Evolutionary conservation across 1,140 invertebrate species (phyloP).

Genomic region (Drosophila varians): DNA sequence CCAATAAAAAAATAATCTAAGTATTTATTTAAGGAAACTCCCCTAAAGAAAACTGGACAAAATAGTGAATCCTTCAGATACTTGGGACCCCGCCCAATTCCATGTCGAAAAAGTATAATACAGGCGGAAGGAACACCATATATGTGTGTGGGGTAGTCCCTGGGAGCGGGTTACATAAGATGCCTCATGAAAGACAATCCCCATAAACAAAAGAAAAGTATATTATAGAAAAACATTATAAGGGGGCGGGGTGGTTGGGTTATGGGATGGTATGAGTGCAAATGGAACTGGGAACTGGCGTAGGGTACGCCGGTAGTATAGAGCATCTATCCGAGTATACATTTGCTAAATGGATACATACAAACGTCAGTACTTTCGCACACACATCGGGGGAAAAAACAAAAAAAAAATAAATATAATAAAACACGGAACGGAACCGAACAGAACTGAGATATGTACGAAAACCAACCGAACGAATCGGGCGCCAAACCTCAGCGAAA

Average conservation of each 20-base stretch:
- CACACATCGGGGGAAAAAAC: conserved; percentile 23
- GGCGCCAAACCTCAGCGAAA: conserved; percentile 67
- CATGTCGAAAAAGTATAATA: too few species aligned
- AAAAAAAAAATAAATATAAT: not conserved
- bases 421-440: conserved; percentile 54
- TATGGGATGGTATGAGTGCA: conserved; percentile 9
- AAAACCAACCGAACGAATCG: conserved; percentile 65
- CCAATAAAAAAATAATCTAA: too few species aligned
- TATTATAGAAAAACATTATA: conserved; percentile 28
- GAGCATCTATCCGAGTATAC: conserved; percentile 59
- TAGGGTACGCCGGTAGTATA: conserved; percentile 65
- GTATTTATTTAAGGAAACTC: too few species aligned
- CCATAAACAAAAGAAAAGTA: conserved; percentile 5
- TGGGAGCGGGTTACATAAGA: conserved; percentile 33
- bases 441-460: conserved; percentile 14
- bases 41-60: not conserved
- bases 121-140: conserved; percentile 3
- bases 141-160: conserved; percentile 33
- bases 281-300: conserved; percentile 13
- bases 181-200: conserved; percentile 20
- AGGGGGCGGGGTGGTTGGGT: not conserved
- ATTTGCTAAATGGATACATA: conserved; percentile 58
- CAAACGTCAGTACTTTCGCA: conserved; percentile 46
- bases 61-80: not conserved
- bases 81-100: conserved; percentile 29